Percentiles rank a stretch among this genome's conserved stretches.
Evolutionary conservation across 2,888 invertebrate genomes (phyloP).

Genomic region (Epistrophe grossulariae): DNA sequence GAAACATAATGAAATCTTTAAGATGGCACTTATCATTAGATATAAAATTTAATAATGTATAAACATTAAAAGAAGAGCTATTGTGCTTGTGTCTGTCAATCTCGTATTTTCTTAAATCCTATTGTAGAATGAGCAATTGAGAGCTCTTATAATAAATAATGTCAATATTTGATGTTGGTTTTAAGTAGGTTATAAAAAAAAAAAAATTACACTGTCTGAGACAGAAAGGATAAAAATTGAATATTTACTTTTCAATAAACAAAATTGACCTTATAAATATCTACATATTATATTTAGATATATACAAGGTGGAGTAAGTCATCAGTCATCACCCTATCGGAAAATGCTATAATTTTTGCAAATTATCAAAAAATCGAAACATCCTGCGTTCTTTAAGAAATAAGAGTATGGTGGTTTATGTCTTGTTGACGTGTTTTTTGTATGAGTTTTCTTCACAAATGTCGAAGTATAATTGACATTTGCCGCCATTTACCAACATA

Average conservation of each 20-base stretch:
- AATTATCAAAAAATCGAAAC: too few relatives aligned
- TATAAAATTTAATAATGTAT: not conserved
- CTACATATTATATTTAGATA: too few relatives aligned
- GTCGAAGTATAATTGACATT: too few relatives aligned
- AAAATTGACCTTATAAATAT: slow-evolving; percentile 4
- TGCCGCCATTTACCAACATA: too few relatives aligned
- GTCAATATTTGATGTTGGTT: not conserved
- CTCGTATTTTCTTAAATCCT: not conserved
- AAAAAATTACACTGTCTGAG: not conserved
- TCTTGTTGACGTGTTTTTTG: too few relatives aligned
- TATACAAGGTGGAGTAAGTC: too few relatives aligned
- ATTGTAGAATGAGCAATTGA: not conserved
- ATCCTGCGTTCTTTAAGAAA: too few relatives aligned
- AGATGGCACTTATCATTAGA: not conserved
- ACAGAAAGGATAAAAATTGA: slow-evolving; percentile 8
- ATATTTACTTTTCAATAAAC: not conserved
- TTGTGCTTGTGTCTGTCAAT: not conserved
- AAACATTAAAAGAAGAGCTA: not conserved
- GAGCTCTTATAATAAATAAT: not conserved
- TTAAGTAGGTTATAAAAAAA: not conserved
- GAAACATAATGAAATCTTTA: not conserved
- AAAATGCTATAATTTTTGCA: too few relatives aligned
- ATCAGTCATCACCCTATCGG: too few relatives aligned
- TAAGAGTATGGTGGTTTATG: too few relatives aligned
- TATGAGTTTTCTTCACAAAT: too few relatives aligned